These are phyloP conservation scores for Cricetomys ansorgei DNA, from an alignment of 2,113 vertebrate species.

Conservation along the genomic window DNA sequence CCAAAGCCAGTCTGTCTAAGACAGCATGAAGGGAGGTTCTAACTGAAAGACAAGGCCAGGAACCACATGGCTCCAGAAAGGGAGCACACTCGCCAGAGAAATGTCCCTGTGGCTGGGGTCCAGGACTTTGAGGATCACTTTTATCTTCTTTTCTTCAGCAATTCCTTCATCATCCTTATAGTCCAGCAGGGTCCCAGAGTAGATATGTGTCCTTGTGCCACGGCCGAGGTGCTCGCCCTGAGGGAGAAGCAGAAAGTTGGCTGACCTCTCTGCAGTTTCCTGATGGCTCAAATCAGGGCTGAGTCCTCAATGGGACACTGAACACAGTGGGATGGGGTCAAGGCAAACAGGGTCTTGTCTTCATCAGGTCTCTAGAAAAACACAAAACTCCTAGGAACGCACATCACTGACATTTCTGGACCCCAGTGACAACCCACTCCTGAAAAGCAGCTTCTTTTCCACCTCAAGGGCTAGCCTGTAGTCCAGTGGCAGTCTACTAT, in stretches of 20 bases:
- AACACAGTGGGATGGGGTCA: no score
- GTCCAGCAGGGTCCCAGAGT: conserved; percentile 91
- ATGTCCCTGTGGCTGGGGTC: conserved; percentile 97
- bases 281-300: background rate
- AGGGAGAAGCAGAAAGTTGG: background rate
- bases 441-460: background rate
- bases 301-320: background rate
- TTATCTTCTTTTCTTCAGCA: conserved; percentile 90
- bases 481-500: background rate
- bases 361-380: background rate
- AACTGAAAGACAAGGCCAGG: background rate
- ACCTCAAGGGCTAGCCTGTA: background rate
- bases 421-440: background rate
- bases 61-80: background rate
- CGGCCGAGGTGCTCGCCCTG: conserved; percentile 95
- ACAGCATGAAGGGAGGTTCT: background rate
- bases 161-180: conserved; percentile 91
- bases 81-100: conserved; percentile 91
- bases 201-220: conserved; percentile 97
- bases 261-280: background rate
- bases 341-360: background rate
- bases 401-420: background rate
- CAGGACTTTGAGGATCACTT: conserved; percentile 97
- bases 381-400: background rate
- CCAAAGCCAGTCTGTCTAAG: background rate